Evolutionary conservation across 2,888 invertebrate genomes (phyloP).

Genomic region (Adela reaumurella): DNA sequence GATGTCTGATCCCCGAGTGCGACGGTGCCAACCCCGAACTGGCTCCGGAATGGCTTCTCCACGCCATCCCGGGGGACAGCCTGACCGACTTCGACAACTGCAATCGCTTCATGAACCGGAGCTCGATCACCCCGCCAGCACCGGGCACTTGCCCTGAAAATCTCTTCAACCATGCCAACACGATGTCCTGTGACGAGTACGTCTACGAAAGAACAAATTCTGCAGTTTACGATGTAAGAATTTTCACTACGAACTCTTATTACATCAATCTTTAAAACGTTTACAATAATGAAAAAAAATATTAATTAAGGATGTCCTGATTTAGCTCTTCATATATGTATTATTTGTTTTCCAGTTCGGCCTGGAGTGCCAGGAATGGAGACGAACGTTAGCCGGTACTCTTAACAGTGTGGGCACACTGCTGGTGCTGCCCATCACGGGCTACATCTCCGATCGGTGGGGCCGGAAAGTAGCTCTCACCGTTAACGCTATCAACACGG

Average conservation of each 20-base stretch:
- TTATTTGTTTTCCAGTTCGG: no score
- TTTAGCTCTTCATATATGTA: no score
- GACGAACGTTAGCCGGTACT: conserved; percentile 67
- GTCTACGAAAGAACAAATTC: conserved; percentile 20
- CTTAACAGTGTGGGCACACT: conserved; percentile 67
- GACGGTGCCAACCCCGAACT: conserved; percentile 28
- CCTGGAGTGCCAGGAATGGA: conserved; percentile 66
- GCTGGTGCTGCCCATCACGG: conserved; percentile 64
- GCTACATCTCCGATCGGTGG: conserved; percentile 65
- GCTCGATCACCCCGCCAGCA: not conserved
- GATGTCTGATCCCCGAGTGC: conserved; percentile 53
- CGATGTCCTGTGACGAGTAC: conserved; percentile 22
- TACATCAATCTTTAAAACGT: no score
- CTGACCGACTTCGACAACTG: conserved; percentile 35
- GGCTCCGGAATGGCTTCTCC: conserved; percentile 36
- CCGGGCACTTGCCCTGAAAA: conserved; percentile 23
- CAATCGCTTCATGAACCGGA: conserved; percentile 24
- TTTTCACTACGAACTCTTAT: no score
- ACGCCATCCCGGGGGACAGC: conserved; percentile 32
- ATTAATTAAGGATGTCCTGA: no score
- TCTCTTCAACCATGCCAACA: conserved; percentile 22
- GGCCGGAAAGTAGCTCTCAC: conserved; percentile 56
- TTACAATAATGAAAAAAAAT: no score
- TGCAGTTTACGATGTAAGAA: not conserved
- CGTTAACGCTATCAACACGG: conserved; percentile 39